phyloP scores from a whole-genome alignment of 2,888 invertebrate species.

The Caenorhabditis sp. region DNA sequence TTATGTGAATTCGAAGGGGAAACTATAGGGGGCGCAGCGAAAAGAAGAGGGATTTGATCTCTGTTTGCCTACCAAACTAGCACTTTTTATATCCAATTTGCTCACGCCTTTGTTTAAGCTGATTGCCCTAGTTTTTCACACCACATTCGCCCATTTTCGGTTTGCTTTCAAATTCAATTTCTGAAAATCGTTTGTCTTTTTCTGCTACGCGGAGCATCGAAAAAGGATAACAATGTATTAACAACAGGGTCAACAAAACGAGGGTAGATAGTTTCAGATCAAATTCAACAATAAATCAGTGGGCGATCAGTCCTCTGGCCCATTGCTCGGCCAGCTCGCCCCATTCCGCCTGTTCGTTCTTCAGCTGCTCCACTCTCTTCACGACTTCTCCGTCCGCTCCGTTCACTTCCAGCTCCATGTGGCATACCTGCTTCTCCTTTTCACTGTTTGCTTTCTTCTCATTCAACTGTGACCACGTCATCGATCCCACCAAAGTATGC shows the following conservation, averaged over 20 bases:
- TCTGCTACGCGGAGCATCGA: no score
- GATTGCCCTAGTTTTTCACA: no score
- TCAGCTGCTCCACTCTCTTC: background rate
- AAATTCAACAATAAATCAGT: background rate
- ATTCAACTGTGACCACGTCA: constrained; percentile 41
- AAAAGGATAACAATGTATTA: no score
- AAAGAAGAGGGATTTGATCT: background rate
- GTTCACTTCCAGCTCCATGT: background rate
- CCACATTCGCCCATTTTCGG: no score
- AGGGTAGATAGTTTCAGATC: no score
- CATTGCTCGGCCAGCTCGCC: constrained; percentile 19
- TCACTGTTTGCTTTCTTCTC: background rate
- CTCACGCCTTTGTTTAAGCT: no score
- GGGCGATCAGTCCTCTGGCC: constrained; percentile 22
- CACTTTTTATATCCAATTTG: no score
- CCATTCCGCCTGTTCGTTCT: constrained; percentile 32
- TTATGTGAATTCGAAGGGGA: constrained; percentile 10
- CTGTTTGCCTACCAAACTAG: no score
- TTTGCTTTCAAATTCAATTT: no score
- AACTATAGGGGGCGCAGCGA: background rate
- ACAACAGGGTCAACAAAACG: no score
- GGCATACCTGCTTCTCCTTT: background rate
- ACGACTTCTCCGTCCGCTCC: background rate
- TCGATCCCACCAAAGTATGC: constrained; percentile 48
- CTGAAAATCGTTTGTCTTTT: no score